Percentiles rank a stretch among this genome's conserved stretches.
phyloP scores from a whole-genome alignment of 1,140 invertebrate genomes.

The Conus betulinus region DNA sequence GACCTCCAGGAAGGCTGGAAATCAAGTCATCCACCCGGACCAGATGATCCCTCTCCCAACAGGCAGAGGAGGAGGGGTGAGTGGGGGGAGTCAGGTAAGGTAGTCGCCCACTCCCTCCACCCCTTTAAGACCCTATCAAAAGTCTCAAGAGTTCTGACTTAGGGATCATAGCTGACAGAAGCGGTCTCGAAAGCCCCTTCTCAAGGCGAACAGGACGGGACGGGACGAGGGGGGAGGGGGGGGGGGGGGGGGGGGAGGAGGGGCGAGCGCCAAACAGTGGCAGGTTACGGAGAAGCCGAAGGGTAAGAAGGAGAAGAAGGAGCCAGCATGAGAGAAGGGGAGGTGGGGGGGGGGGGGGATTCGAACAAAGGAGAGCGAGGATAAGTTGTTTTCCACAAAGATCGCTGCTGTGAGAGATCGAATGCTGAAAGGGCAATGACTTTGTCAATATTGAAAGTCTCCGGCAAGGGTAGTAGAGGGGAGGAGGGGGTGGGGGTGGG shows the following conservation, averaged over 20 bases:
- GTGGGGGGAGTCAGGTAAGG: not conserved
- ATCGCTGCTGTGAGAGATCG: not conserved
- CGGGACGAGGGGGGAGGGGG: not conserved
- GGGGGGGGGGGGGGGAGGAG: not conserved
- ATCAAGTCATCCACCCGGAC: not conserved
- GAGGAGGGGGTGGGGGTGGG: not conserved
- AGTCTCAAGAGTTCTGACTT: not conserved
- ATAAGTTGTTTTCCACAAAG: constrained; percentile 17
- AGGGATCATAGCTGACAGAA: not conserved
- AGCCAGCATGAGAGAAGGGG: not conserved
- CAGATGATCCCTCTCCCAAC: too few species aligned
- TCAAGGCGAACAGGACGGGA: not conserved
- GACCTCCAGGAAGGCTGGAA: not conserved
- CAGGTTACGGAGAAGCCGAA: not conserved
- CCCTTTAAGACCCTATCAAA: not conserved
- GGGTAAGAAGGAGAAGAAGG: not conserved
- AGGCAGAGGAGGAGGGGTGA: not conserved
- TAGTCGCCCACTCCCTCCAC: not conserved
- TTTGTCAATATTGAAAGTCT: constrained; percentile 23
- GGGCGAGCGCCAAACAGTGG: not conserved
- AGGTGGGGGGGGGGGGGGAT: not conserved
- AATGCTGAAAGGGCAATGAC: constrained; percentile 9
- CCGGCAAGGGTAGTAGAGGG: not conserved
- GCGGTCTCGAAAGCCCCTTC: not conserved
- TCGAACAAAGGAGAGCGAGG: not conserved